Base-by-base conservation (phyloP, 2,797 vertebrate genomes). In the Glossophaga mutica region DNA sequence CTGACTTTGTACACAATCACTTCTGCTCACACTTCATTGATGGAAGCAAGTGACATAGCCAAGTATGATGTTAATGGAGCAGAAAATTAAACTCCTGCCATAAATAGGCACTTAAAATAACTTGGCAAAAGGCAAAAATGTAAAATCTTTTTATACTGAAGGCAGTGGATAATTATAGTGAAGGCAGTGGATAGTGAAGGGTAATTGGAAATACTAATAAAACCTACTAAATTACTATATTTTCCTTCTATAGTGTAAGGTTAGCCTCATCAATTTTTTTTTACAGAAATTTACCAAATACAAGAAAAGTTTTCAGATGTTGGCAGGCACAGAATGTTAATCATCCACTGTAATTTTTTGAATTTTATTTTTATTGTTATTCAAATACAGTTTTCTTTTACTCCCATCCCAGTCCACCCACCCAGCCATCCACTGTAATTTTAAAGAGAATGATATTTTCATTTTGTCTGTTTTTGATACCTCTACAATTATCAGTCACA, bases 51-150 rank as follows among this genome's bases (percentile, higher is more conserved):
- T 76, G 73, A 59, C 34, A 86, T 22, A n/a, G 32, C 50, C 42
- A 77, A 68, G 42, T 59, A 21, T 91, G 44, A n/a, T 91, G 24
- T 86, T 87, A 94, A 89, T 55, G 79, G 65, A 77, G 57, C 50
- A 95, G 86, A 57, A 91, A 91, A 95, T 94, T 95, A 88, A 96
- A 88, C 44, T 92, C 18, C 16, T 94, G 11, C 48, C 21, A 59
- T 22, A 82, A 71, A 91, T 15, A 76, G 14, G 6, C 37, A 68
- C 70, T 71, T 70, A 68, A 77, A 90, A 81, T 44, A 78, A 79
- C 24, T 55, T 44, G 44, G 68, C 46, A 79, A 76, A 59, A 93
- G 19, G 32, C 21, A 85, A 68, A 84, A n/a, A 87, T 59, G 34
- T 46, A 91, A 65, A 96, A 93, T 78, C 7, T 32, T 87, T 91